Evolutionary conservation across 1,140 invertebrate genomes (phyloP).

Genomic region (Penaeus vannamei): DNA sequence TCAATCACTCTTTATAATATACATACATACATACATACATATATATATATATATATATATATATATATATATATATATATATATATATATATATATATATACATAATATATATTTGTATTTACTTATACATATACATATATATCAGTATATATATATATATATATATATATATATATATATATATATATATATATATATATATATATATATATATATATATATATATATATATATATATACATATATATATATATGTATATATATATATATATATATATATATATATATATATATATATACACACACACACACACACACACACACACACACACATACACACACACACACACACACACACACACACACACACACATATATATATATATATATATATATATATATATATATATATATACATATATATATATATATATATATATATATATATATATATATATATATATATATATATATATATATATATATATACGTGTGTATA

Average conservation of each 20-base stretch:
- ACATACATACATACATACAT: too few relatives aligned
- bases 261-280: constrained; percentile 22
- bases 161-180: neutral
- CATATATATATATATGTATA: neutral
- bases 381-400: neutral
- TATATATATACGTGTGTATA: neutral
- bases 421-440: neutral
- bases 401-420: neutral
- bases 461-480: neutral
- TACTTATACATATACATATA: too few relatives aligned
- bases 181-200: neutral
- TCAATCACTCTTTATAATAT: too few relatives aligned
- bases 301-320: neutral
- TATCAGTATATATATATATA: too few relatives aligned
- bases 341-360: neutral
- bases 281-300: constrained; percentile 7
- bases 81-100: too few relatives aligned
- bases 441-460: neutral
- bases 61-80: too few relatives aligned
- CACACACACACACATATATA: neutral
- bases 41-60: too few relatives aligned
- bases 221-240: neutral
- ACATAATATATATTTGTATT: too few relatives aligned
- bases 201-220: neutral
- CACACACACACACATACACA: neutral